Percentiles rank a stretch among this genome's conserved stretches.
Evolutionary conservation across 2,797 vertebrate species (phyloP).

Genomic region (Sebastes matsubarae): DNA sequence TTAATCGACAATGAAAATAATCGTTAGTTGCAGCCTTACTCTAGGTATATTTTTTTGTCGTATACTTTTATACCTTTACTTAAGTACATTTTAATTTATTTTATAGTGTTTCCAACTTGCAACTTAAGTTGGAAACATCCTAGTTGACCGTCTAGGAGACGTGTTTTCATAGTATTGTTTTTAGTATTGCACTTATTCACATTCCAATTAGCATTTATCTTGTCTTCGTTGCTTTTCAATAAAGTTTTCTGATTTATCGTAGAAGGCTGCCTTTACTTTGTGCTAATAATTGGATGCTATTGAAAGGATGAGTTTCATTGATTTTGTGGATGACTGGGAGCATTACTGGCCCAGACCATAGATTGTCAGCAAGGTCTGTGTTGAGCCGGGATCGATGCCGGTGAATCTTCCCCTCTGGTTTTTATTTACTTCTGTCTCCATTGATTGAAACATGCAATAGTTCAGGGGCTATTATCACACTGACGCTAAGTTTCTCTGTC

Average conservation of each 20-base stretch:
- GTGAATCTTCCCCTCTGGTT: conserved; percentile 88
- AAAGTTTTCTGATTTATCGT: conserved; percentile 94
- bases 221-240: conserved; percentile 85
- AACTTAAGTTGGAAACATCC: background rate
- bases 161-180: conserved; percentile 58
- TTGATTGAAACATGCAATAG: conserved; percentile 90
- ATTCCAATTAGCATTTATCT: conserved; percentile 87
- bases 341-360: conserved; percentile 90
- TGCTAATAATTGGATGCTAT: conserved; percentile 99
- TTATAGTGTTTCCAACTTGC: background rate
- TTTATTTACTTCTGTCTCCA: conserved; percentile 89
- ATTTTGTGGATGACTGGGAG: conserved; percentile 93
- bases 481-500: conserved; percentile 89
- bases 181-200: conserved; percentile 73
- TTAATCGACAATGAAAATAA: too few species aligned
- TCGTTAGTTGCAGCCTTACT: too few species aligned
- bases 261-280: conserved; percentile 87
- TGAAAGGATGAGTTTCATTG: conserved; percentile 99
- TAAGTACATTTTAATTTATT: background rate
- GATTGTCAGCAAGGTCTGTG: conserved; percentile 90
- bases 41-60: background rate
- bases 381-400: conserved; percentile 91
- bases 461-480: conserved; percentile 89
- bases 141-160: conserved; percentile 11
- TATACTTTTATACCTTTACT: background rate